Conservation (phyloP, 2,888 invertebrate species). For the Zaprionus bogoriensis region DNA sequence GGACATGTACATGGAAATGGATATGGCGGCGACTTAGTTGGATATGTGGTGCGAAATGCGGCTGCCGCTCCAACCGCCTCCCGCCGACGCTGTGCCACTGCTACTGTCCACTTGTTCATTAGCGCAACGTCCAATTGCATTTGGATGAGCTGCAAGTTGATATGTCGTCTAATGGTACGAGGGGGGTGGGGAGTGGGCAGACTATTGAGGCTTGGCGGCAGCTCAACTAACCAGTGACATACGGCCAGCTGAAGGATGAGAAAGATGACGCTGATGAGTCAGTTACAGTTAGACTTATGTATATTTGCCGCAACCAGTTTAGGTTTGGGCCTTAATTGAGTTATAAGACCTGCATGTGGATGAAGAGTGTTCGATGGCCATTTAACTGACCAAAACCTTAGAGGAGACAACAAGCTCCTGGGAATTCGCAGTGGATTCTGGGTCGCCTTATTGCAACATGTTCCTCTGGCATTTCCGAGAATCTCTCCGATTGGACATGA, state of each 20-base stretch:
- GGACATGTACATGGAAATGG: slow-evolving; percentile 55
- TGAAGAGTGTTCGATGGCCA: slow-evolving; percentile 10
- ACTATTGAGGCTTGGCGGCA: slow-evolving; percentile 15
- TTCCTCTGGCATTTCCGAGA: slow-evolving; percentile 34
- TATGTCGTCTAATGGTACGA: background rate
- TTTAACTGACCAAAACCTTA: slow-evolving; percentile 48
- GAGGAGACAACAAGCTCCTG: slow-evolving; percentile 39
- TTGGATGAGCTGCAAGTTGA: slow-evolving; percentile 18
- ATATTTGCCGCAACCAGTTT: slow-evolving; percentile 23
- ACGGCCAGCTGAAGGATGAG: slow-evolving; percentile 9
- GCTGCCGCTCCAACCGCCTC: slow-evolving; percentile 27
- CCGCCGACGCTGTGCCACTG: slow-evolving; percentile 25
- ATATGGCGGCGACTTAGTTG: slow-evolving; percentile 45
- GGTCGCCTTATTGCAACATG: slow-evolving; percentile 43
- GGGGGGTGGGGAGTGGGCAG: background rate
- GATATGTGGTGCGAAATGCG: slow-evolving; percentile 61
- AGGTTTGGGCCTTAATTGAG: slow-evolving; percentile 38
- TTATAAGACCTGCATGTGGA: slow-evolving; percentile 41
- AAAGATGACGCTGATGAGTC: slow-evolving; percentile 10
- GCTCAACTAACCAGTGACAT: slow-evolving; percentile 25
- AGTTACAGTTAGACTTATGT: slow-evolving; percentile 42
- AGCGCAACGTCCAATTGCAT: slow-evolving; percentile 55
- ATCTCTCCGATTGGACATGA: slow-evolving; percentile 39
- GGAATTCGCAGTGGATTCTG: slow-evolving; percentile 58
- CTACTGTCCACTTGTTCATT: slow-evolving; percentile 57